Evolutionary conservation across 2,888 invertebrate species (phyloP), one percentile per base, ranked within the genome.

Genomic region (Quadroppia sp.): DNA sequence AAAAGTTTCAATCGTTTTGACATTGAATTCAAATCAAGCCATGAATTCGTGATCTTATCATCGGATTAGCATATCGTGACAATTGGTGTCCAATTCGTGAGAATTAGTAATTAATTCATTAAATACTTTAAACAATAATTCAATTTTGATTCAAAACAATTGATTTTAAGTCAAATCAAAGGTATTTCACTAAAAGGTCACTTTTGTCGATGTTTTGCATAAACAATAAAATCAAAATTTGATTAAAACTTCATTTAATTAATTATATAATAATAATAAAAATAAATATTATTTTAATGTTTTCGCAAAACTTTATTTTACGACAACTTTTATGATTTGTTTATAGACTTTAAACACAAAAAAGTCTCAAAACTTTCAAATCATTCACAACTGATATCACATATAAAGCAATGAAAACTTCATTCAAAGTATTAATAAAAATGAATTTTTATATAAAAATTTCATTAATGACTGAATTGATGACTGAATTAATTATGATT

Each of bases 291-390:
- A 48, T n/a, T 48, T 20, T 48, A 20, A 48, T 48, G n/a, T n/a
- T 48, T 48, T 48, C 20, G 48, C 48, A 48, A 48, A 48, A 48
- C 48, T 48, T 48, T 48, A 17, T 48, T 48, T 48, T 48, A 48
- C 48, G 48, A 20, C 48, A 48, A 48, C 48, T 48, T 48, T 48
- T 48, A 48, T 48, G 45, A 45, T 4, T n/a, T 23, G 30, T 30
- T 61, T 23, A n/a, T 61, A 23, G 3, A 36, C 3, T 30, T n/a
- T 25, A n/a, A 20, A 25, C 36, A 45, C 36, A 67, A n/a, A 42
- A 36, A 20, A 6, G 32, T 32, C n/a, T 15, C 23, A n/a, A 11
- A 36, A 40, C 42, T 30, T 36, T 50, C 20, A 40, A 28, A 17
- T 17, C 50, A 17, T 25, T 28, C 28, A 4, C 7, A 53, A 40